Base-by-base conservation (phyloP, 2,888 invertebrate species). In the Choreutis nemorana region DNA sequence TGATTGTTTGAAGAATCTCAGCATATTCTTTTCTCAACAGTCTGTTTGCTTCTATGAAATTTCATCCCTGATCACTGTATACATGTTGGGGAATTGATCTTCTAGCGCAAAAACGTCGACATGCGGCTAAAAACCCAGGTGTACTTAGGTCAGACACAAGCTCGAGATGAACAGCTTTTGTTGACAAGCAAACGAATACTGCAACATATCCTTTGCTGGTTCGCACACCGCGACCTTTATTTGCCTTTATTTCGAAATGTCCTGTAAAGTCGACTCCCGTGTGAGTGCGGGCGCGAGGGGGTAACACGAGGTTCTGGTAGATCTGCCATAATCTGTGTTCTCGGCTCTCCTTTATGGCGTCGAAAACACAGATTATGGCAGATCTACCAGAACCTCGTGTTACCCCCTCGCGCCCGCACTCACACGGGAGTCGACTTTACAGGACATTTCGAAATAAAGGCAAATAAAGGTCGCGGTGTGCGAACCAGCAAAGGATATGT, bases 21-120 rank as follows among this genome's bases (percentile, higher is more conserved):
- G 22, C 4, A 15, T 29, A 32, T 28, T 35, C 35, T 28, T 34
- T 2, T 6, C 14, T 15, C 12, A 32, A 13, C 6, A 22, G 2
- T 21, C 11, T 12, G 2, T 12, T 14, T 2, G 47, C 44, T 8
- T 40, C 43, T 4, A 43, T 31, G 12, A 50, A 46, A 25, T 46
- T 47, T 1, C 26, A 32, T 2, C 45, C 47, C 9, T 42, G 35
- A 24, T 50, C 52, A 26, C 42, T 35, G 14, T 49, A 47, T 4
- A 48, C 32, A 18, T 45, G 34, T 8, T 32, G 11, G 4, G 44
- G 45, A 1, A 39, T 24, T 13, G 45, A 46, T 28, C 45, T 26
- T 6, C 46, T 30, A 1, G 44, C 41, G 6, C 39, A 22, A 35
- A 50, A 36, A 15, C 51, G 31, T 4, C 39, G 31, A 4, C 48